Conservation (phyloP, 1,140 invertebrate genomes). For the Euborellia annulipes region DNA sequence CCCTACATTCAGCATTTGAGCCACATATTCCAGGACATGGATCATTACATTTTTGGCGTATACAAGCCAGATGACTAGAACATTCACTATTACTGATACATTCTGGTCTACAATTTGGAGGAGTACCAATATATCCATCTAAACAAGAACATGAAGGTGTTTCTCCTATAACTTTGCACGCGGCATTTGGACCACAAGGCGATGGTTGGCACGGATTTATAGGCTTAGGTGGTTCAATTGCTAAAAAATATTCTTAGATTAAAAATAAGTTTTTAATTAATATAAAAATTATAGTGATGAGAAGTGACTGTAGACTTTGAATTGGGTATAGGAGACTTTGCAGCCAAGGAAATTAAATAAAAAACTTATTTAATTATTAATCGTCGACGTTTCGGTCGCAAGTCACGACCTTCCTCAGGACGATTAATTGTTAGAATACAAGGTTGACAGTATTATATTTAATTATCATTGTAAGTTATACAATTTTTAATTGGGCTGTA, state of each 20-base stretch:
- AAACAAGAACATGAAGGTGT: constrained; percentile 44
- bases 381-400: no score
- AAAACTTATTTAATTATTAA: no score
- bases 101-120: constrained; percentile 45
- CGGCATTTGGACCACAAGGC: constrained; percentile 31
- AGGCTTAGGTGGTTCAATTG: constrained; percentile 11
- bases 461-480: no score
- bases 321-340: no score
- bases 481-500: no score
- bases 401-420: no score
- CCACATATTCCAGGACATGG: constrained; percentile 49
- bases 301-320: no score
- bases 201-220: constrained; percentile 22
- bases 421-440: no score
- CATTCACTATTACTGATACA: constrained; percentile 46
- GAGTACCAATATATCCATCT: constrained; percentile 39
- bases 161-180: constrained; percentile 37
- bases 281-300: not conserved
- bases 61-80: constrained; percentile 39
- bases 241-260: no score
- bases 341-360: no score
- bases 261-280: no score
- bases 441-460: no score
- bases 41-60: constrained; percentile 42
- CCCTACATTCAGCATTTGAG: constrained; percentile 38